Evolutionary conservation across 2,113 vertebrate genomes (phyloP).

Genomic region (Amphiprion percula): DNA sequence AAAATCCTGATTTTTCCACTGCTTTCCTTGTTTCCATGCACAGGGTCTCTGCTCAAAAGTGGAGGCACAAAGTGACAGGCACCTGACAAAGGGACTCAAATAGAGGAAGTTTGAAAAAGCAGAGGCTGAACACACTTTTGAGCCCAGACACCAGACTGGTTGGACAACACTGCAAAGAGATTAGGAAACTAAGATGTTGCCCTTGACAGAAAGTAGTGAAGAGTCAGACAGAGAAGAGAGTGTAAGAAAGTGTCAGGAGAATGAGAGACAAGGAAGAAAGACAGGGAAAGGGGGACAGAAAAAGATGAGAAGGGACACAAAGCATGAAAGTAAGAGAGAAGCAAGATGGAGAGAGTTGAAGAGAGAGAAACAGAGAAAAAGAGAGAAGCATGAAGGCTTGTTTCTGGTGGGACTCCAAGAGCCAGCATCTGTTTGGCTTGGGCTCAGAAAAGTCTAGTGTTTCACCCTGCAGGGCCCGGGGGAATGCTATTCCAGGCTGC

Average conservation of each 20-base stretch:
- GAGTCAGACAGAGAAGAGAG: constrained; percentile 53
- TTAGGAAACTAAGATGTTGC: constrained; percentile 64
- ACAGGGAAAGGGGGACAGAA: constrained; percentile 48
- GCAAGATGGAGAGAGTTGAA: constrained; percentile 40
- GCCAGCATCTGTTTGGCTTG: constrained; percentile 88
- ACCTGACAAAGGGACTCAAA: constrained; percentile 58
- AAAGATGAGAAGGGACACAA: constrained; percentile 57
- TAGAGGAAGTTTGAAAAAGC: constrained; percentile 39
- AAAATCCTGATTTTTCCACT: constrained; percentile 29
- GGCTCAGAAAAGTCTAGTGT: constrained; percentile 88
- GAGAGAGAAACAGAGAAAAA: constrained; percentile 56
- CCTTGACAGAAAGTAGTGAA: constrained; percentile 50
- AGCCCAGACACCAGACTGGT: constrained; percentile 49
- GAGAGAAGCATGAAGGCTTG: constrained; percentile 81
- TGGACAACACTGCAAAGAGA: constrained; percentile 60
- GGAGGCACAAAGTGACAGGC: constrained; percentile 31
- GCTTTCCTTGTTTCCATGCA: constrained; percentile 25
- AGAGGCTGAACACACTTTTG: constrained; percentile 44
- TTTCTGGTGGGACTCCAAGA: constrained; percentile 86
- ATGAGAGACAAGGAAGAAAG: constrained; percentile 65
- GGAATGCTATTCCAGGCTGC: constrained; percentile 87
- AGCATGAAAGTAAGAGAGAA: constrained; percentile 60
- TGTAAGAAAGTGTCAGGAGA: constrained; percentile 64
- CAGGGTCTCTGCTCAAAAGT: constrained; percentile 24
- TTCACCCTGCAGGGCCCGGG: constrained; percentile 85